Percentiles rank a stretch among this genome's conserved stretches.
phyloP scores from a whole-genome alignment of 1,140 invertebrate species.

The Capitella teleta region DNA sequence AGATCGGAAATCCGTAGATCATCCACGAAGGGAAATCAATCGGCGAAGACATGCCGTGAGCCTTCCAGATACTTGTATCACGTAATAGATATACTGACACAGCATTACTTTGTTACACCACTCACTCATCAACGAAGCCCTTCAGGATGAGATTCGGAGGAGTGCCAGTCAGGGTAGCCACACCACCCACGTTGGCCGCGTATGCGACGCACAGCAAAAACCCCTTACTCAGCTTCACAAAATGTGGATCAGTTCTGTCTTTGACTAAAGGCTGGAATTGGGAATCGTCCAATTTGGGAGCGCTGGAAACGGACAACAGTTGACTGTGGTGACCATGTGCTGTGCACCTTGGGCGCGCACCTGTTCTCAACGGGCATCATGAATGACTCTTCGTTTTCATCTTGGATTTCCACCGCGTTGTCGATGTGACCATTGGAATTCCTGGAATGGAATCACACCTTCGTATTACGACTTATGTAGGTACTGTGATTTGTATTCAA shows the following conservation, averaged over 20 bases:
- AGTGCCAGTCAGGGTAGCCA: slow-evolving; percentile 70
- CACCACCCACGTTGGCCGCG: slow-evolving; percentile 64
- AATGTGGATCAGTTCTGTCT: not conserved
- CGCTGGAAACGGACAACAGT: no score
- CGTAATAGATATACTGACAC: not conserved
- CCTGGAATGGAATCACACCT: no score
- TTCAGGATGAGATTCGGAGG: slow-evolving; percentile 75
- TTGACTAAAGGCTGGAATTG: no score
- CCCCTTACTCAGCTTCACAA: slow-evolving; percentile 20
- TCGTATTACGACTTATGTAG: no score
- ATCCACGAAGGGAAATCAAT: slow-evolving; percentile 21
- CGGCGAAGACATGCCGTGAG: not conserved
- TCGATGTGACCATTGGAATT: no score
- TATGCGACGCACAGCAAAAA: slow-evolving; percentile 57
- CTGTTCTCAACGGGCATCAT: no score
- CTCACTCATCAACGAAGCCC: slow-evolving; percentile 55
- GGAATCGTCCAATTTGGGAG: no score
- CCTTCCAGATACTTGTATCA: slow-evolving; percentile 6
- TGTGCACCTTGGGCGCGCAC: no score
- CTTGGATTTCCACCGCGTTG: no score
- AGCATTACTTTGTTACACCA: slow-evolving; percentile 1
- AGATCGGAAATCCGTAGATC: slow-evolving; percentile 24
- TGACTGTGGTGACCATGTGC: no score
- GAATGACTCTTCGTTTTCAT: no score
- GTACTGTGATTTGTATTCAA: no score